phyloP scores from a whole-genome alignment of 2,113 vertebrate genomes.

The Tiliqua scincoides region DNA sequence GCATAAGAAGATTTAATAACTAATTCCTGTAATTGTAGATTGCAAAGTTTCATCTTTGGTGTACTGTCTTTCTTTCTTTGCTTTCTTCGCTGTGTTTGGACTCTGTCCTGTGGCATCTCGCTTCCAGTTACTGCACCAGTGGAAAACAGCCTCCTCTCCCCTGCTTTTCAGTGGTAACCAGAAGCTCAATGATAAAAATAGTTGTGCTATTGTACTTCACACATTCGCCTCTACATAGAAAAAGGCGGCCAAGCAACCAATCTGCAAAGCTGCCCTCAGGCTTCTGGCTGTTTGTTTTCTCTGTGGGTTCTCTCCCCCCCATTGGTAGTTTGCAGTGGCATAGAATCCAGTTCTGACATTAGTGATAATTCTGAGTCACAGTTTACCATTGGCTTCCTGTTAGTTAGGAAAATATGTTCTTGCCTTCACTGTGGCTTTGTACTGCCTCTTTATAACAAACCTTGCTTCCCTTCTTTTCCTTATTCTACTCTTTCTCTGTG shows the following conservation, averaged over 20 bases:
- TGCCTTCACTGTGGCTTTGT: conserved; percentile 2
- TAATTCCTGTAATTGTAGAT: not conserved
- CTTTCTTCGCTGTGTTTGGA: not conserved
- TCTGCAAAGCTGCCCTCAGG: not conserved
- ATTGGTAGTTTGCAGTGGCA: not conserved
- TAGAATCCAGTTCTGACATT: not conserved
- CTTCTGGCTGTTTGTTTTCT: not conserved
- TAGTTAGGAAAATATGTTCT: not conserved
- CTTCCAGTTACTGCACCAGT: not conserved
- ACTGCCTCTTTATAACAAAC: conserved; percentile 17
- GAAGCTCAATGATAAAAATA: not conserved
- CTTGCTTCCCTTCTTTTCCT: not conserved
- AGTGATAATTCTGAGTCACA: not conserved
- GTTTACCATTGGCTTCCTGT: not conserved
- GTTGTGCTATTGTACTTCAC: not conserved
- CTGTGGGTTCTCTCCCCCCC: no score
- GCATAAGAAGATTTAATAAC: not conserved
- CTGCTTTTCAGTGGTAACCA: not conserved
- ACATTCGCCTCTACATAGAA: not conserved
- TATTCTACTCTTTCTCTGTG: not conserved
- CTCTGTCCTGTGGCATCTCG: not conserved
- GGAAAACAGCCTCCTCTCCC: not conserved
- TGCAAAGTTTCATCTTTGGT: not conserved
- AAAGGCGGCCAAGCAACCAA: not conserved
- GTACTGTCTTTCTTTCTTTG: not conserved